phyloP scores from a whole-genome alignment of 2,113 vertebrate genomes.

The Thalassoma bifasciatum region DNA sequence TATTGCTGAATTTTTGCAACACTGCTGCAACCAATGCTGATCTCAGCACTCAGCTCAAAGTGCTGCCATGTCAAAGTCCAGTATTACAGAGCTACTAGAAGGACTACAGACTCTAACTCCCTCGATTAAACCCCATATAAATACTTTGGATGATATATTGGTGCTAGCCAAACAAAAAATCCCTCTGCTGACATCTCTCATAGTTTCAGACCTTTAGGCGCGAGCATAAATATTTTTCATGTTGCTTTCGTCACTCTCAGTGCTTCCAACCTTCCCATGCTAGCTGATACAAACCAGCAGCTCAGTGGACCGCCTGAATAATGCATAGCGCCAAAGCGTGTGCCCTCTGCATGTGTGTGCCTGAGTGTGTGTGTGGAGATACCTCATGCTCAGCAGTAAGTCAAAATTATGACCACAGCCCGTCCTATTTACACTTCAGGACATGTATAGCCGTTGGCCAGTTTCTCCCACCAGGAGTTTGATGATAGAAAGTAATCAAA shows the following conservation, averaged over 20 bases:
- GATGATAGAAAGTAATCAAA: slow-evolving; percentile 28
- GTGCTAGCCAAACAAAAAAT: no score
- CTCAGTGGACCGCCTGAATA: slow-evolving; percentile 48
- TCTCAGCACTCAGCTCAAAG: slow-evolving; percentile 3
- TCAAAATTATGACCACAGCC: slow-evolving; percentile 28
- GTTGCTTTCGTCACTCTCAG: not conserved
- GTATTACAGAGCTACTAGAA: not conserved
- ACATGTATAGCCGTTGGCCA: slow-evolving; percentile 23
- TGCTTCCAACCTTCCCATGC: slow-evolving; percentile 15
- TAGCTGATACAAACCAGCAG: slow-evolving; percentile 43
- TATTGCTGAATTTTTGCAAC: no score
- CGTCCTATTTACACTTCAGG: slow-evolving; percentile 9
- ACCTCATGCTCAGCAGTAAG: slow-evolving; percentile 13
- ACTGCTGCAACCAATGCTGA: not conserved
- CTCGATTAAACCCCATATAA: not conserved
- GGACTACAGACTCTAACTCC: not conserved
- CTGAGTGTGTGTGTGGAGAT: not conserved
- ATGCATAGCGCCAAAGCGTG: slow-evolving; percentile 48
- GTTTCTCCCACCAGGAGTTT: slow-evolving; percentile 22
- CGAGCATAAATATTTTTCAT: not conserved
- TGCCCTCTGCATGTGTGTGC: slow-evolving; percentile 15
- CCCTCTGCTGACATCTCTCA: not conserved
- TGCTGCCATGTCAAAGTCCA: not conserved
- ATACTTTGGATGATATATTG: not conserved
- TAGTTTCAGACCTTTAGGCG: not conserved